Evolutionary conservation across 2,888 invertebrate genomes (phyloP), one percentile per base, ranked within the genome.

Genomic region (Rhyacophila evoluta): DNA sequence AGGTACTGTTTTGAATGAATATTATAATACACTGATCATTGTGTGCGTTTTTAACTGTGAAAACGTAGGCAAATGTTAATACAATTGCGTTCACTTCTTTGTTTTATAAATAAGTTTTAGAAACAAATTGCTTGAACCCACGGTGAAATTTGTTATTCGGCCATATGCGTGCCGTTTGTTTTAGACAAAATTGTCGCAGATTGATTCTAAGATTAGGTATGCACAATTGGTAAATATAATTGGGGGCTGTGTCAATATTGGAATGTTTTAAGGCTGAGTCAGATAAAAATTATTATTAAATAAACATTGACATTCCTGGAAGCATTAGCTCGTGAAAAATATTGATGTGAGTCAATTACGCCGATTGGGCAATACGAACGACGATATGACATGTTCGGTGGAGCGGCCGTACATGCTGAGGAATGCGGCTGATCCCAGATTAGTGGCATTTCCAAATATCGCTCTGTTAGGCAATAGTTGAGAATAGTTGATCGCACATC

Each of bases 261-360:
- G 19, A 55, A 55, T 72, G 1, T 37, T 19, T 55, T 12, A 36
- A 27, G 70, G 39, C 38, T 78, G 78, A 78, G 67, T 78, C 78
- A 75, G 37, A 75, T 67, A 68, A 75, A 79, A 79, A 71, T 73
- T 27, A 73, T 77, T 37, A 73, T 73, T 72, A 75, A 73, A 73
- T 55, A 78, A 78, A 80, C 78, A 80, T 80, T 80, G 80, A 80
- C 80, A 80, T 80, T 80, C 80, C 80, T 55, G 73, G 75, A 72
- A 70, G 25, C 80, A 77, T 28, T 55, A 72, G 74, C 67, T 78
- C 78, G 80, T 77, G 80, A 77, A 78, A 78, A 74, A 75, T 38
- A 77, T 75, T 77, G 75, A 75, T 41, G 73, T 75, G 77, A 80
- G 77, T 80, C 77, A 80, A 80, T 79, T 75, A 75, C 72, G 55